Evolutionary conservation across 2,797 vertebrate species (phyloP).

Genomic region (Enteromius argenteus): DNA sequence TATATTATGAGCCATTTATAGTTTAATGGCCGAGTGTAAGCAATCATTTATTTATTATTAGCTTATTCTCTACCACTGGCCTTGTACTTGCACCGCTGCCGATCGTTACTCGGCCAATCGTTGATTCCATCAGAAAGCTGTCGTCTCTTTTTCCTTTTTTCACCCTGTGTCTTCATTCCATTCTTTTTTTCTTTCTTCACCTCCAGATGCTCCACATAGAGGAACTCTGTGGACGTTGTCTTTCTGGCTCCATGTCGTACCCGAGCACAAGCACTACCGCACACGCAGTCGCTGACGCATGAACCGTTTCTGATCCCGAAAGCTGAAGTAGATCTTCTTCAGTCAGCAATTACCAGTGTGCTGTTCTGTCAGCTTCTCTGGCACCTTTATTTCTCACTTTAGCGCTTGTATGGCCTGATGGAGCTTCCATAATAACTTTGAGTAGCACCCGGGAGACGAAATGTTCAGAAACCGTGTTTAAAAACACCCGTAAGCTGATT

Average conservation of each 20-base stretch:
- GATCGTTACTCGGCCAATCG: background rate
- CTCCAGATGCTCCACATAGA: constrained; percentile 22
- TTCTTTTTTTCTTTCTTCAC: background rate
- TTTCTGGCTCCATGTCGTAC: constrained; percentile 23
- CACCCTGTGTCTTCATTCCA: constrained; percentile 1
- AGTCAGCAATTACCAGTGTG: constrained; percentile 44
- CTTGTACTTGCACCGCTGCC: background rate
- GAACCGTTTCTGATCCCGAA: constrained; percentile 30
- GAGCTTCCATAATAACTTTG: constrained; percentile 26
- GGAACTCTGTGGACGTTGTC: background rate
- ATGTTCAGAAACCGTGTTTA: constrained; percentile 14
- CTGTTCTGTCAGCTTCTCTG: constrained; percentile 43
- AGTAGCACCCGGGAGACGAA: background rate
- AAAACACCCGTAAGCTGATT: constrained; percentile 27
- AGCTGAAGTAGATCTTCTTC: constrained; percentile 52
- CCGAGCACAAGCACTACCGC: background rate
- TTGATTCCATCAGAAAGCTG: constrained; percentile 18
- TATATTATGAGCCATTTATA: constrained; percentile 21
- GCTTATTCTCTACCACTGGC: background rate
- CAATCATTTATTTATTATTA: constrained; percentile 19
- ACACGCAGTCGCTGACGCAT: constrained; percentile 40
- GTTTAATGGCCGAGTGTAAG: background rate
- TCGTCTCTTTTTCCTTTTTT: background rate
- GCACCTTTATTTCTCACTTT: constrained; percentile 27
- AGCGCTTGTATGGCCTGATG: constrained; percentile 14